phyloP scores from a whole-genome alignment of 2,797 vertebrate genomes.

The Gymnopithys bicolor region DNA sequence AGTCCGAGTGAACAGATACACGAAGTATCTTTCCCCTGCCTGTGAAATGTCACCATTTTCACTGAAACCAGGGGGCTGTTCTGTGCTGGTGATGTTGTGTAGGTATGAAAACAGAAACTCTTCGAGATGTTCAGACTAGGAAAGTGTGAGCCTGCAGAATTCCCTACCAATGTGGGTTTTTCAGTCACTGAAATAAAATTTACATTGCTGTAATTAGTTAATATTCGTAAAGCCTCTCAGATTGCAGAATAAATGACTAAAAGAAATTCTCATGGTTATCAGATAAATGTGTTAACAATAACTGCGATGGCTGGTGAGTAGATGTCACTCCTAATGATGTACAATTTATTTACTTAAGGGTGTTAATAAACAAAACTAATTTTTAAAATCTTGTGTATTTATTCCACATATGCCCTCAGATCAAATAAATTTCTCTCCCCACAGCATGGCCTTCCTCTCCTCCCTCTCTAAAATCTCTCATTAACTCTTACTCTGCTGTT shows the following conservation, averaged over 20 bases:
- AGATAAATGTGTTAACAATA: not conserved
- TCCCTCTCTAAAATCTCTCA: not conserved
- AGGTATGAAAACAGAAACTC: rapidly evolving
- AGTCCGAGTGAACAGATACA: not conserved
- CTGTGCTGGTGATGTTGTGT: rapidly evolving
- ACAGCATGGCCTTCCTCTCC: not conserved
- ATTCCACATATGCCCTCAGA: not conserved
- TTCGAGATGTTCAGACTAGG: not conserved
- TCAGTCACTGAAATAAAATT: not conserved
- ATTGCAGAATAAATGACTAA: not conserved
- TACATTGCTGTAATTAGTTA: not conserved
- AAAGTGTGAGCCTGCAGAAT: not conserved
- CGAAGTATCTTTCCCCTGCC: not conserved
- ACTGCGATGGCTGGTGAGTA: not conserved
- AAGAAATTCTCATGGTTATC: rapidly evolving
- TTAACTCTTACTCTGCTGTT: not conserved
- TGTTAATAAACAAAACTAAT: slow-evolving; percentile 22
- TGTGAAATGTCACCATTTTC: not conserved
- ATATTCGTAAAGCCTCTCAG: not conserved
- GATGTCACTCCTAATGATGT: not conserved
- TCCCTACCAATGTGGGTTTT: not conserved
- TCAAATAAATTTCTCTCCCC: not conserved
- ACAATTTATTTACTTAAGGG: not conserved
- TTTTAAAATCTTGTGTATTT: not conserved
- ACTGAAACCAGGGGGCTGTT: not conserved